Evolutionary conservation across 2,888 invertebrate species (phyloP), one percentile per base, ranked within the genome.

Genomic region (Dryomyza anilis): DNA sequence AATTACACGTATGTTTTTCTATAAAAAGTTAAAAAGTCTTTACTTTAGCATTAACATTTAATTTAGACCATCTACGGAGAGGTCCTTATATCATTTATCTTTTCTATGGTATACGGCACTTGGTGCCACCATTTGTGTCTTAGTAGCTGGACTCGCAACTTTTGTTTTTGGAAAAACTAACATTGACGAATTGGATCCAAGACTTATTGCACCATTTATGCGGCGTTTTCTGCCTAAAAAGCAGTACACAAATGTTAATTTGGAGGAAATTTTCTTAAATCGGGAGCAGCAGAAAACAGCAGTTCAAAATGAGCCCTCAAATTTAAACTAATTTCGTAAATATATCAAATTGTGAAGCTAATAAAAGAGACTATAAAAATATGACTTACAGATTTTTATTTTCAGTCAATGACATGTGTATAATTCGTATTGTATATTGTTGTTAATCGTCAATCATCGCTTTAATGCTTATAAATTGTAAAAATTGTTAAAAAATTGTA

Each of bases 61-160:
- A 63, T 63, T 0, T 57, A 79, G 79, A 10, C 75, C 78, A 0
- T 76, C 78, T 0, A 67, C 69, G 7, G 78, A 78, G 21, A 72
- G 75, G 4, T 74, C 78, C 64, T 69, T 81, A 6, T 80, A 90
- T 74, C 89, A 89, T 60, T 83, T 92, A 56, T 92, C 92, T 8
- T 91, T 92, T 74, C 78, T 91, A 56, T 92, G 91, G 90, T 89
- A 91, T 70, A 89, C 90, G 0, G 83, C 88, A 0, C 82, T 89
- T 36, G 92, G 92, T 3, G 85, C 87, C 21, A 69, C 85, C 0
- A 85, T 91, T 1, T 87, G 89, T 0, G 84, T 89, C 57, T 74
- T 85, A 3, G 83, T 90, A 1, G 88, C 88, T 0, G 82, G 88
- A 27, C 29, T 89, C 0, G 84, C 88, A 0, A 88, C 89, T 68